Conservation (phyloP, 2,113 vertebrate species). For the Ammospiza nelsoni region DNA sequence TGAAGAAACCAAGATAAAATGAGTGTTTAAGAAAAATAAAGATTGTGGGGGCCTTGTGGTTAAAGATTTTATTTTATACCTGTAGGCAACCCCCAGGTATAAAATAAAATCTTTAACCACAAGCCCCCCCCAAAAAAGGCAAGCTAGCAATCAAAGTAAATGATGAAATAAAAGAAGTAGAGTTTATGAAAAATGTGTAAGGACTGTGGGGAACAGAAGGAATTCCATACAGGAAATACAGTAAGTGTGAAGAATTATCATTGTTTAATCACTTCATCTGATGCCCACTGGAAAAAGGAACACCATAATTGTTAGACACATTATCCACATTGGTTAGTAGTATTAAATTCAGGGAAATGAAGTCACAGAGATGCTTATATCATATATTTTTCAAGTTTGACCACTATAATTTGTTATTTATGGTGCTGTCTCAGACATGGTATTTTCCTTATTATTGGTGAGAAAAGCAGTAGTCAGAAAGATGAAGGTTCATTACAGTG, state of each 20-base stretch:
- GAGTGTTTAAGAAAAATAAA: background rate
- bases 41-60: too few species aligned
- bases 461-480: background rate
- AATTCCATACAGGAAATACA: background rate
- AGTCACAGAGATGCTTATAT: background rate
- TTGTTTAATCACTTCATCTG: background rate
- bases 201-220: background rate
- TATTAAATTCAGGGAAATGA: background rate
- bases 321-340: background rate
- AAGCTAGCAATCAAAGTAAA: background rate
- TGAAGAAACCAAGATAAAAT: background rate
- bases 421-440: background rate
- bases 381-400: constrained; percentile 21
- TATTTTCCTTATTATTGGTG: background rate
- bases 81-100: background rate
- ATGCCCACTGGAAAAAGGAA: background rate
- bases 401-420: background rate
- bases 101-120: background rate
- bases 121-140: background rate
- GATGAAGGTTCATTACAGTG: background rate
- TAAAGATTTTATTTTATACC: too few species aligned
- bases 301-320: background rate
- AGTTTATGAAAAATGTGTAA: background rate
- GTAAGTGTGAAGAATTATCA: constrained; percentile 6
- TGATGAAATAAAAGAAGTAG: background rate